A percentile compares a stretch with the other conserved stretches of the same genome.
Evolutionary conservation across 2,888 invertebrate genomes (phyloP).

Genomic region (Drosophila limbata): DNA sequence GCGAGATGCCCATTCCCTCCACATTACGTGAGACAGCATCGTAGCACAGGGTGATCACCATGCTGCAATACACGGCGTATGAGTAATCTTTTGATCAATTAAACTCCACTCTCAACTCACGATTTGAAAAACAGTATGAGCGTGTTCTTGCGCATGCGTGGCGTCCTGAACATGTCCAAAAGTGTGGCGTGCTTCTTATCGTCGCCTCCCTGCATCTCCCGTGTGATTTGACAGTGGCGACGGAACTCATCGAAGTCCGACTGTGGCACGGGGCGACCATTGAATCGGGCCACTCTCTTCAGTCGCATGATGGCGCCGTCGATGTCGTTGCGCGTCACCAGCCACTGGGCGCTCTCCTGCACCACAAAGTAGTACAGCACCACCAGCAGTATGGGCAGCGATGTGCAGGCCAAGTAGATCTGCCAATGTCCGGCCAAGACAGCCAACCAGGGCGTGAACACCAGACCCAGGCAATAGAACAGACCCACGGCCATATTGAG

Average conservation of each 20-base stretch:
- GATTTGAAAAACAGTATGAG: conserved; percentile 87
- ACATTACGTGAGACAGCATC: conserved; percentile 88
- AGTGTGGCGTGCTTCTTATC: conserved; percentile 82
- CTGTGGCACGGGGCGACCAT: conserved; percentile 85
- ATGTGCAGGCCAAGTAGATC: conserved; percentile 86
- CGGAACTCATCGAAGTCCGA: conserved; percentile 84
- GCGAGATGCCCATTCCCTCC: conserved; percentile 87
- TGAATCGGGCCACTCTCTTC: conserved; percentile 86
- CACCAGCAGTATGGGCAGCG: conserved; percentile 86
- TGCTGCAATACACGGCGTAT: conserved; percentile 82
- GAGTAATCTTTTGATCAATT: conserved; percentile 4
- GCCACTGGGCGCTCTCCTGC: conserved; percentile 88
- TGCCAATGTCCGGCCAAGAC: conserved; percentile 86
- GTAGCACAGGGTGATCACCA: conserved; percentile 88
- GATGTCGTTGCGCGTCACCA: conserved; percentile 86
- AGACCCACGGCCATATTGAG: conserved; percentile 87
- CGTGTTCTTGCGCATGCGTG: conserved; percentile 87
- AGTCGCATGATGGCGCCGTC: conserved; percentile 87
- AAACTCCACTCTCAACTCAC: conserved; percentile 82
- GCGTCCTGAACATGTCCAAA: conserved; percentile 86
- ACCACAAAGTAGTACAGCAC: conserved; percentile 86
- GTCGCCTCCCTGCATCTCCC: conserved; percentile 81
- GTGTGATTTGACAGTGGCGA: conserved; percentile 84
- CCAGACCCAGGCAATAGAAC: conserved; percentile 87
- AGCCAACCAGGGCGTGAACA: conserved; percentile 86